phyloP scores from a whole-genome alignment of 2,113 vertebrate species.

The Apteryx owenii region DNA sequence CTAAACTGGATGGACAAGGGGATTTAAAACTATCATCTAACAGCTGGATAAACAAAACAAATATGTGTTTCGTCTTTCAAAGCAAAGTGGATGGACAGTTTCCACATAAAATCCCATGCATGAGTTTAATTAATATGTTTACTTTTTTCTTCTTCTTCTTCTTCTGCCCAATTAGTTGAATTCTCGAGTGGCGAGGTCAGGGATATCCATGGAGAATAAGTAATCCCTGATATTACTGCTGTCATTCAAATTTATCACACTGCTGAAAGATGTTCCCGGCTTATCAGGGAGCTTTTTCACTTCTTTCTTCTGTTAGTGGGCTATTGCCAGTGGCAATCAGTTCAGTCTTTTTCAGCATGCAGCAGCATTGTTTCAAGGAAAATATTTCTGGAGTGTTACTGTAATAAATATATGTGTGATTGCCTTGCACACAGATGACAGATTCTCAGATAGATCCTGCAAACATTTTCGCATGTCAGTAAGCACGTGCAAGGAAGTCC shows the following conservation, averaged over 20 bases:
- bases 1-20: conserved; percentile 57
- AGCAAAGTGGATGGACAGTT: conserved; percentile 54
- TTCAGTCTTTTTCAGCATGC: background rate
- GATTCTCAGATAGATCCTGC: background rate
- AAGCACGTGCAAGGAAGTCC: background rate
- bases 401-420: background rate
- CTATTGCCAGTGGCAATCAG: background rate
- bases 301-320: background rate
- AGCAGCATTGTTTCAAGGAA: background rate
- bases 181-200: conserved; percentile 6
- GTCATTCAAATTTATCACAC: conserved; percentile 66
- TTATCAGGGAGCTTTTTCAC: conserved; percentile 6
- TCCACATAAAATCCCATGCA: conserved; percentile 62
- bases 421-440: background rate
- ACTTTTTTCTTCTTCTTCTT: conserved; percentile 19
- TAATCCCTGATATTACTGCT: conserved; percentile 65
- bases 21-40: conserved; percentile 69
- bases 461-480: background rate
- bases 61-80: conserved; percentile 49
- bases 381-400: background rate
- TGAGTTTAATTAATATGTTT: conserved; percentile 70
- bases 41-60: conserved; percentile 83
- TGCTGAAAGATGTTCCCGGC: background rate
- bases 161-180: conserved; percentile 73
- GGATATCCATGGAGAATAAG: conserved; percentile 41